Evolutionary conservation across 2,113 vertebrate genomes (phyloP).

Genomic region (Ictalurus furcatus): DNA sequence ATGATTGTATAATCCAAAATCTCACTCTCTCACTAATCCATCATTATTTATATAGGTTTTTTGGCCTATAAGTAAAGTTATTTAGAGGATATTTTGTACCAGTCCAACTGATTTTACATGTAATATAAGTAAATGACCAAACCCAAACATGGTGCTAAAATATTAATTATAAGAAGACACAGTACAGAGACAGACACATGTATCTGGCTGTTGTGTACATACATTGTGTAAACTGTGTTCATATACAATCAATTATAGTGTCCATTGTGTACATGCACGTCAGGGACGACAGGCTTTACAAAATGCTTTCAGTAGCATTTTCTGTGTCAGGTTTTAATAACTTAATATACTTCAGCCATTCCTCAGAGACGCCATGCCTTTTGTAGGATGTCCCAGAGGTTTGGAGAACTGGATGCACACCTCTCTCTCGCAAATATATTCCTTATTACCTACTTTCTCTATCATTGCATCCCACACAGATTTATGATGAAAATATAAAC

Average conservation of each 20-base stretch:
- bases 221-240: not conserved
- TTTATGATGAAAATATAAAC: not conserved
- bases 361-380: not conserved
- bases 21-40: not conserved
- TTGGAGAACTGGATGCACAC: not conserved
- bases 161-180: not conserved
- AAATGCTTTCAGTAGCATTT: not conserved
- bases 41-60: not conserved
- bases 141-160: not conserved
- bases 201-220: not conserved
- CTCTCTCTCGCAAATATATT: not conserved
- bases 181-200: not conserved
- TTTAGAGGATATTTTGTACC: not conserved
- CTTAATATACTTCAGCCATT: not conserved
- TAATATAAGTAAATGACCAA: not conserved
- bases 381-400: not conserved
- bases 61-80: not conserved
- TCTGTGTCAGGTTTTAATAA: not conserved
- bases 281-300: not conserved
- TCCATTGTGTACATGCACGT: not conserved
- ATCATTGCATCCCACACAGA: not conserved
- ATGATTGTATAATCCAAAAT: conserved; percentile 19
- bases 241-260: not conserved
- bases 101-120: not conserved
- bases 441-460: not conserved